phyloP scores from a whole-genome alignment of 2,797 vertebrate genomes.

The Salmo trutta region DNA sequence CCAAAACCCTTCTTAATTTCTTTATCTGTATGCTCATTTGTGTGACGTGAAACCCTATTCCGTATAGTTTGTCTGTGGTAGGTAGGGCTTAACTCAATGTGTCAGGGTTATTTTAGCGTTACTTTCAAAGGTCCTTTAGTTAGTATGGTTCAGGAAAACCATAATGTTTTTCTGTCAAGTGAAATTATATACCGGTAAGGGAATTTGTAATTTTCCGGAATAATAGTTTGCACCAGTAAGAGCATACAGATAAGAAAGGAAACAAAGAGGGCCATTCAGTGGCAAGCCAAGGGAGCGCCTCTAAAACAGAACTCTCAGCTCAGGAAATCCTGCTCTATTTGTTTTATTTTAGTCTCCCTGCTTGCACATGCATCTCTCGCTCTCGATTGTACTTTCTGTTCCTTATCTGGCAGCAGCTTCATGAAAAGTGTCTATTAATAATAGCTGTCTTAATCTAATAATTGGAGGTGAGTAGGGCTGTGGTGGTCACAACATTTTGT shows the following conservation, averaged over 20 bases:
- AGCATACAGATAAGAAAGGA: not conserved
- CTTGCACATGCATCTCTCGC: not conserved
- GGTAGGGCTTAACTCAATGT: not conserved
- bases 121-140: not conserved
- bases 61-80: not conserved
- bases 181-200: not conserved
- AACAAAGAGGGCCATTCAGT: not conserved
- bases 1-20: not conserved
- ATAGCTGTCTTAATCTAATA: not conserved
- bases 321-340: constrained; percentile 35
- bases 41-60: not conserved
- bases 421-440: constrained; percentile 9
- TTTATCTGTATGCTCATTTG: not conserved
- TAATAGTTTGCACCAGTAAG: not conserved
- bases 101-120: not conserved
- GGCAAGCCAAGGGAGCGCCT: not conserved
- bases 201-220: not conserved
- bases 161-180: not conserved
- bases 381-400: constrained; percentile 14
- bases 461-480: not conserved
- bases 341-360: constrained; percentile 1
- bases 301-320: not conserved
- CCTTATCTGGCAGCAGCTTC: constrained; percentile 27
- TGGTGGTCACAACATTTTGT: no score
- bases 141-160: not conserved